Conservation (phyloP, 64 coral and sea anemone species). For the Actinia equina region DNA sequence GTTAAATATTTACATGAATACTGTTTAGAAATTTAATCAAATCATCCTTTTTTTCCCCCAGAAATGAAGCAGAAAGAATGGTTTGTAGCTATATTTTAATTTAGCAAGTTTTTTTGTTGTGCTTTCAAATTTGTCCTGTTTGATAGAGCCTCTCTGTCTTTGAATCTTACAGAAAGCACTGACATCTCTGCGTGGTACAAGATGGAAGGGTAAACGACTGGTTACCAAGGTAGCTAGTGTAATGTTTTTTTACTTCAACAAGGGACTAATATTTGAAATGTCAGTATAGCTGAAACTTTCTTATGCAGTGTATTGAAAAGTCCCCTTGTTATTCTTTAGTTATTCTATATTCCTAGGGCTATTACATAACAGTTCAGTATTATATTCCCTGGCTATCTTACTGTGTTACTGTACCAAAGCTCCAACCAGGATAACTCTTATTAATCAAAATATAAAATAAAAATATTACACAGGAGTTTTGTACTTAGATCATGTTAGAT, state of each 20-base stretch:
- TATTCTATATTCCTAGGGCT: no score
- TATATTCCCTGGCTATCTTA: no score
- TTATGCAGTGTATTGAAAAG: no score
- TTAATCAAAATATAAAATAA: no score
- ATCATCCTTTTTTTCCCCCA: not conserved
- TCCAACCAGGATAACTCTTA: no score
- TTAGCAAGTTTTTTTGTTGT: not conserved
- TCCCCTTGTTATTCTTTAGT: no score
- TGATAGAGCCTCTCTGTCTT: not conserved
- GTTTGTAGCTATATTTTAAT: not conserved
- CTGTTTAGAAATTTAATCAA: not conserved
- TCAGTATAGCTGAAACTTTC: no score
- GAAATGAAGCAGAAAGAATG: slow-evolving; percentile 18
- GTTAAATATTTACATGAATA: not conserved
- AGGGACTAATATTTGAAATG: no score
- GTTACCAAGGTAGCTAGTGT: not conserved
- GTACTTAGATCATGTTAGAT: no score
- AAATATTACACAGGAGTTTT: no score
- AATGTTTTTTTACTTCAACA: not conserved
- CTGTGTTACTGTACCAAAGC: no score
- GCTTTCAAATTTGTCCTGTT: not conserved
- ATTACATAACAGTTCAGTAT: no score
- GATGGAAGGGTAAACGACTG: slow-evolving; percentile 8
- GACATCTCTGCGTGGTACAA: not conserved
- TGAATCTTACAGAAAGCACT: not conserved